phyloP scores from a whole-genome alignment of 2,113 vertebrate genomes.

The Hassar affinis region DNA sequence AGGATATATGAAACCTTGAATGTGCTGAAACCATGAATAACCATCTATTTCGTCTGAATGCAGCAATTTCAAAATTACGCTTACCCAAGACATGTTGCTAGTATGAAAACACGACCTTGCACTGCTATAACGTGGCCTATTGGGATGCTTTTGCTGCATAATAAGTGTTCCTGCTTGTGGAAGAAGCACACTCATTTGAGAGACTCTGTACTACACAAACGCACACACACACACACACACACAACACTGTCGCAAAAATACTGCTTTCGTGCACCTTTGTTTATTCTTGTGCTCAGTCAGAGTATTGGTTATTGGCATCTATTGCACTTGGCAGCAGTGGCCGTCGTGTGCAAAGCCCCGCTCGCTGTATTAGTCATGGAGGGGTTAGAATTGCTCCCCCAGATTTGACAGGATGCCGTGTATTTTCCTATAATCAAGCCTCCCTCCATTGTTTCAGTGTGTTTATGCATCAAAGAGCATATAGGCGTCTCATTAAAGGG shows the following conservation, averaged over 20 bases:
- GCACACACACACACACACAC: conserved; percentile 15
- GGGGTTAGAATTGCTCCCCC: conserved; percentile 37
- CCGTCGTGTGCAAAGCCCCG: conserved; percentile 33
- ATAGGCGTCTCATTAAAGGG: conserved; percentile 53
- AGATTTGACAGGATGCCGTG: conserved; percentile 20
- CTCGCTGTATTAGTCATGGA: conserved; percentile 43
- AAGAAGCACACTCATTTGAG: not conserved
- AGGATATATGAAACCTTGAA: conserved; percentile 16
- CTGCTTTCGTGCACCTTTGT: conserved; percentile 23
- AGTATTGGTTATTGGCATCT: conserved; percentile 31
- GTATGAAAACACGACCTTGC: conserved; percentile 29
- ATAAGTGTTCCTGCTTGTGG: not conserved
- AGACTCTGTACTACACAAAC: not conserved
- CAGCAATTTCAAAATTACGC: conserved; percentile 1
- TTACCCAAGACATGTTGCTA: conserved; percentile 1
- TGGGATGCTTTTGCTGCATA: not conserved
- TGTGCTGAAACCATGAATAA: not conserved
- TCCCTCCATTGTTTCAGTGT: conserved; percentile 52
- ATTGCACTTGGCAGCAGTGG: conserved; percentile 8
- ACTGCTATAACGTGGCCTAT: not conserved
- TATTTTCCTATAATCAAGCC: conserved; percentile 51
- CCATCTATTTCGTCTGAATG: not conserved
- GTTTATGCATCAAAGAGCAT: conserved; percentile 54
- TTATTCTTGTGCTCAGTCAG: conserved; percentile 27
- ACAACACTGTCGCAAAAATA: conserved; percentile 24